Base-by-base conservation (phyloP, 2,797 vertebrate species). In the Smutsia gigantea region DNA sequence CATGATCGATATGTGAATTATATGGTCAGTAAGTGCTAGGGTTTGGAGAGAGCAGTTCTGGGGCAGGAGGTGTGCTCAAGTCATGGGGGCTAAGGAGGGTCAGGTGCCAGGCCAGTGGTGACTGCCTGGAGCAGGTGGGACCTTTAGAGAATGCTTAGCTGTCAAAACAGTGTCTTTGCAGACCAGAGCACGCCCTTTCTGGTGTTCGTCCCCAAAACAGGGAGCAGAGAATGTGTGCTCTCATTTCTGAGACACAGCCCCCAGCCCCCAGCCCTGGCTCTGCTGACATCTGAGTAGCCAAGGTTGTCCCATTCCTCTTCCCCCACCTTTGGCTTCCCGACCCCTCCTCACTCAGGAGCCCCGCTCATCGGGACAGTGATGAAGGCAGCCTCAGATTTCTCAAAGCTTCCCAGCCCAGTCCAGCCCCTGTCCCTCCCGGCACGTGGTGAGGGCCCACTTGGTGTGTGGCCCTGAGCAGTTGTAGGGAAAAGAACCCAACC, bases 251-350 rank as follows among this genome's bases (percentile, higher is more conserved):
- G 42, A 5, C 31, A 37, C 37, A 2, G 1, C 19, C n/a, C 34
- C 9, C 37, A 23, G 2, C 3, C 2, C 37, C 15, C 31, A 25
- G 8, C 49, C 8, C 34, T 12, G 1, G 18, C 49, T 27, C 7
- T 31, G 37, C 17, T 25, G 19, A 18, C 42, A 25, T 51, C 59
- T 3, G 2, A 51, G 42, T 5, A 8, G 53, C 31, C 61, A 17
- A 21, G 21, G 14, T n/a, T 29, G n/a, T 18, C 29, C 27, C 2
- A 10, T 12, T 12, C 46, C 46, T 46, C 46, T 46, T 46, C 46
- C 46, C 46, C 23, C 11, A 6, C 71, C 39, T 21, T 34, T 17
- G 7, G 64, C 46, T 57, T 46, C 59, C 42, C 0, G 0, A 12
- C 2, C 27, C n/a, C 8, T 31, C 21, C 37, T 37, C 37, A 7